Conservation (phyloP, 1,140 invertebrate species). For the Diabrotica virgifera region DNA sequence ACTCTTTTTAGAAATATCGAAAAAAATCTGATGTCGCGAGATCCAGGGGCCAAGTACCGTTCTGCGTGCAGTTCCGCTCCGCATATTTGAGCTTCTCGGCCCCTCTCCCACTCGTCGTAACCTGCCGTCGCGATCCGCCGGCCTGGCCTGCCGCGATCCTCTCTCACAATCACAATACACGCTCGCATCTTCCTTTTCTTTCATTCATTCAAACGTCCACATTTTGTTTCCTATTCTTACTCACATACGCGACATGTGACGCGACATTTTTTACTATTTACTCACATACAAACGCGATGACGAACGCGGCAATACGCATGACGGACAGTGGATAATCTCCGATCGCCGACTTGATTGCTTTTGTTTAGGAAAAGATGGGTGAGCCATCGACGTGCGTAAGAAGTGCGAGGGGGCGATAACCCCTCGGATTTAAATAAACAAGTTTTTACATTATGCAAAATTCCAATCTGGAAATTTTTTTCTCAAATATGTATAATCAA, state of each 20-base stretch:
- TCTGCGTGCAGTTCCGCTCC: not conserved
- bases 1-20: too few relatives aligned
- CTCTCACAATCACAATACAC: not conserved
- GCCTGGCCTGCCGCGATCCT: constrained; percentile 1
- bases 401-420: too few relatives aligned
- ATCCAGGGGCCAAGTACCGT: not conserved
- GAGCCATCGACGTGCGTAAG: too few relatives aligned
- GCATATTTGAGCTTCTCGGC: constrained; percentile 1
- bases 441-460: too few relatives aligned
- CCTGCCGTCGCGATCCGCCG: not conserved
- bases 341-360: not conserved
- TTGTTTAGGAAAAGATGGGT: not conserved
- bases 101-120: not conserved
- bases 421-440: too few relatives aligned
- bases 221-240: not conserved
- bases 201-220: not conserved
- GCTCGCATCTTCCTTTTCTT: not conserved
- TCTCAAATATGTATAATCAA: too few relatives aligned
- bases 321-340: not conserved
- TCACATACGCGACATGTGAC: not conserved
- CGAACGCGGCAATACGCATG: not conserved
- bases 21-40: too few relatives aligned
- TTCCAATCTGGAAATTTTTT: too few relatives aligned
- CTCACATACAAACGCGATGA: not conserved
- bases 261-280: not conserved